Evolutionary conservation across 2,797 vertebrate species (phyloP), one percentile per base, ranked within the genome.

Genomic region (Lithobates sylvaticus): DNA sequence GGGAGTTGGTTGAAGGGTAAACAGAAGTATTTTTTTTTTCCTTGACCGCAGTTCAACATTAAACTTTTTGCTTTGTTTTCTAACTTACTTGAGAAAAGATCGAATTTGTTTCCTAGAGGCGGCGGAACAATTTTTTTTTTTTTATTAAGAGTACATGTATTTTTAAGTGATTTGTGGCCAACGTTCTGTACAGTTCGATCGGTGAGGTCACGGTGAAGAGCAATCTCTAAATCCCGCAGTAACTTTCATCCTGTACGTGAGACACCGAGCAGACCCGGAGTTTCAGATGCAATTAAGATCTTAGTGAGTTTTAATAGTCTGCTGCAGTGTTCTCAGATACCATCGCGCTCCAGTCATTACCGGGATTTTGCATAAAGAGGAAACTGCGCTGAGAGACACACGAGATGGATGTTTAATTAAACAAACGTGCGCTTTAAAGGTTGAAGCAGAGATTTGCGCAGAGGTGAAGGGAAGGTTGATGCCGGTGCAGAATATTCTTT

Each of bases 281-380:
- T n/a, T 32, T 69, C 29, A 86, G 71, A 86, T 86, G 84, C 74
- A 86, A 86, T 86, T 86, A 81, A 86, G 78, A 86, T 86, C 78
- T 81, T 32, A 50, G 78, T 27, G 34, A 54, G 64, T 47, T 76
- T 81, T 76, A 86, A 86, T 76, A 47, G 76, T 64, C 44, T 72
- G 76, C 76, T 32, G 47, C 61, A 74, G 42, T 74, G 65, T 5
- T 10, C 3, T 13, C 6, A 58, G 78, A 86, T 81, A 80, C 39
- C 65, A 86, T 81, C 71, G 32, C 26, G 42, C 58, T 18, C 12
- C 29, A 65, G n/a, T 32, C 71, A 81, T 74, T 76, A 76, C 42
- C 21, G 12, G 10, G 47, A 39, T 70, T 71, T 13, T 71, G 34
- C 74, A 58, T 68, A 47, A 26, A 29, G 50, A 78, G 65, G 42